These are phyloP conservation scores for Ochropleura plecta DNA, from an alignment of 2,888 invertebrate genomes.

Conservation along the genomic window DNA sequence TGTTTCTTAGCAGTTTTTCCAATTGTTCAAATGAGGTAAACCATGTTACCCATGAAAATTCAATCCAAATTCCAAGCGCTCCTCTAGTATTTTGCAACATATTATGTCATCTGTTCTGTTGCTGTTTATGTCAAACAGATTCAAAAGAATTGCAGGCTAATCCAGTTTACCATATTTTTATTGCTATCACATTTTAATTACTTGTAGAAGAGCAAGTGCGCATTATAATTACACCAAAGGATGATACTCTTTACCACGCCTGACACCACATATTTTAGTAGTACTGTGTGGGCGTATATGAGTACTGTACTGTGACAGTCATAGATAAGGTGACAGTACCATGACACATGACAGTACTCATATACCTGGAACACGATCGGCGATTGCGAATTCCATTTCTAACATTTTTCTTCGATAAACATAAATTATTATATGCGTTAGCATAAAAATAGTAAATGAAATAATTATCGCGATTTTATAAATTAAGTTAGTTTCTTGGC, in stretches of 20 bases:
- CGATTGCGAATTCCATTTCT: neutral
- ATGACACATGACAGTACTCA: neutral
- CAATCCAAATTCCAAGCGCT: too few relatives aligned
- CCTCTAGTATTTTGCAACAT: too few relatives aligned
- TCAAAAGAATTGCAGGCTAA: too few relatives aligned
- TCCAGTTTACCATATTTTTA: neutral
- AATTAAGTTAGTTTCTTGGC: neutral
- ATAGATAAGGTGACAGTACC: too few relatives aligned
- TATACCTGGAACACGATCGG: neutral
- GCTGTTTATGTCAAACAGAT: too few relatives aligned
- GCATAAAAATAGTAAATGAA: neutral
- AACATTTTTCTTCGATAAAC: neutral
- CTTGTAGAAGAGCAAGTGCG: neutral
- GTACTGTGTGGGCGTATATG: too few relatives aligned
- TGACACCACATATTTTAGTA: too few relatives aligned
- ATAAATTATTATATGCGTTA: too few relatives aligned
- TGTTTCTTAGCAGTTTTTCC: neutral
- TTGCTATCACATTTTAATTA: neutral
- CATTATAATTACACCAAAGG: neutral
- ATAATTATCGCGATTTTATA: neutral
- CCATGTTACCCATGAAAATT: too few relatives aligned
- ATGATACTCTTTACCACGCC: too few relatives aligned
- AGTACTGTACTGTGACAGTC: too few relatives aligned
- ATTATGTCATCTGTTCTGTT: neutral
- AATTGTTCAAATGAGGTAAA: too few relatives aligned